phyloP scores from a whole-genome alignment of 2,113 vertebrate species.

The Pteruthius melanotis region DNA sequence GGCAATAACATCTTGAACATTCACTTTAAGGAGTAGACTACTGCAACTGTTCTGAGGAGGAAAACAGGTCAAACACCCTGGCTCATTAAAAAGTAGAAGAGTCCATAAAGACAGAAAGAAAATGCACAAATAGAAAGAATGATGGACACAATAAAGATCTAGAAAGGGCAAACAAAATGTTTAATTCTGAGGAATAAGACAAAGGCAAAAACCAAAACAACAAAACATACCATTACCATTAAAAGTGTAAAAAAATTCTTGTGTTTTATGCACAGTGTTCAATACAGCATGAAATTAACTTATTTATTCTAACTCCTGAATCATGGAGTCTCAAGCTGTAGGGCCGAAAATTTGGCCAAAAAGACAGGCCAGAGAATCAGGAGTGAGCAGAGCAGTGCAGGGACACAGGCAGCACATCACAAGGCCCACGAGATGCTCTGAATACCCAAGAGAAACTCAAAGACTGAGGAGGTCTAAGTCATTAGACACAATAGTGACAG shows the following conservation, averaged over 20 bases:
- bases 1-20: neutral
- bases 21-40: neutral
- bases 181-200: neutral
- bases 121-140: neutral
- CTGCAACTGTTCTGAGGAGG: neutral
- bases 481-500: neutral
- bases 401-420: neutral
- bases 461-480: neutral
- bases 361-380: neutral
- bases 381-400: neutral
- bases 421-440: neutral
- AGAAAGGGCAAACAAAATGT: neutral
- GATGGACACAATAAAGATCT: neutral
- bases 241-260: neutral
- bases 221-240: neutral
- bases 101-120: neutral
- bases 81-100: neutral
- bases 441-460: neutral
- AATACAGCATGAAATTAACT: neutral
- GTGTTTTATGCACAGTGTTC: neutral
- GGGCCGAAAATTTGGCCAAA: accelerated
- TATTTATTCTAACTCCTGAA: neutral
- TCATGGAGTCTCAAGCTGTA: neutral
- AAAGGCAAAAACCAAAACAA: neutral
- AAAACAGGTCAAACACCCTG: neutral